These are phyloP conservation scores for Xanthostigma xanthostigma DNA, from an alignment of 2,888 invertebrate genomes.

Conservation along the genomic window DNA sequence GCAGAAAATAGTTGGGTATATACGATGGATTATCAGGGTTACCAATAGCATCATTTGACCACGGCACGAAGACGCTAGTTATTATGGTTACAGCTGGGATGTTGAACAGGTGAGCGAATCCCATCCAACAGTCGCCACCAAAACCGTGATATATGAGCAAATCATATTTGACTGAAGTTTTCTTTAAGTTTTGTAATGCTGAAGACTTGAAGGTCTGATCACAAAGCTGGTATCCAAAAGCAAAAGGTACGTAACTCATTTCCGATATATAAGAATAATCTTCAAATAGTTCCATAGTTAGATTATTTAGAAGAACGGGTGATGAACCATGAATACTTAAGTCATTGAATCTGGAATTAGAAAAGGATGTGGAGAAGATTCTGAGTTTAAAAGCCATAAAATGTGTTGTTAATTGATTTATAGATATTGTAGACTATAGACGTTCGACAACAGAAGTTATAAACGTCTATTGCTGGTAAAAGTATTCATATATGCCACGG, in stretches of 20 bases:
- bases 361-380: neutral
- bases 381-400: too few relatives aligned
- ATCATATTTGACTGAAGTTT: conserved; percentile 12
- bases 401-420: too few relatives aligned
- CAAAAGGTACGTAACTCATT: too few relatives aligned
- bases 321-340: conserved; percentile 10
- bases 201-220: neutral
- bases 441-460: too few relatives aligned
- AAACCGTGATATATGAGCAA: conserved; percentile 41
- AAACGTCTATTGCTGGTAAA: too few relatives aligned
- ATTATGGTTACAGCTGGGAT: conserved; percentile 40
- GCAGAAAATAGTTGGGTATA: conserved; percentile 38
- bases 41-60: conserved; percentile 37
- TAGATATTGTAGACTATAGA: too few relatives aligned
- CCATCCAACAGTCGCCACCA: conserved; percentile 42
- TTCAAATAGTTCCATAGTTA: conserved; percentile 1
- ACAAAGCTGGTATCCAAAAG: too few relatives aligned
- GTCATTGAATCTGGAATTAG: conserved; percentile 13
- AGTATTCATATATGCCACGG: too few relatives aligned
- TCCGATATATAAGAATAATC: too few relatives aligned
- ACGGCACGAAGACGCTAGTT: conserved; percentile 39
- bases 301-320: conserved; percentile 10
- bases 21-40: conserved; percentile 42
- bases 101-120: conserved; percentile 38
- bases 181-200: conserved; percentile 7